A percentile compares a stretch with the other conserved stretches of the same genome.
Evolutionary conservation across 1,140 invertebrate genomes (phyloP).

Genomic region (Manduca sexta): DNA sequence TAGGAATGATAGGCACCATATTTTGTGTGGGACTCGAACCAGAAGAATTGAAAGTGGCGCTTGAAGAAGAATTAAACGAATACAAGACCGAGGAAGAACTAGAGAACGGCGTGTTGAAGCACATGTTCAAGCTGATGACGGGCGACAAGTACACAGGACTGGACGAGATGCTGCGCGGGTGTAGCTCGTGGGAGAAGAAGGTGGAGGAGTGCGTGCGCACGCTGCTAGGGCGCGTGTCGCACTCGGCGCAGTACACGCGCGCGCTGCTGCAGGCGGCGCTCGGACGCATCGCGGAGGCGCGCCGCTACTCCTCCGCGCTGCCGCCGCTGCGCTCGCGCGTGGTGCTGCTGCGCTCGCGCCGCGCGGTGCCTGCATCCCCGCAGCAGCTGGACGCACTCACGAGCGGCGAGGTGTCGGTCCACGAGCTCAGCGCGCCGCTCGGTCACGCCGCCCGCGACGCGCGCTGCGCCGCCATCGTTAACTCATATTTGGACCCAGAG

Average conservation of each 20-base stretch:
- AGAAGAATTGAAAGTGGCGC: constrained; percentile 15
- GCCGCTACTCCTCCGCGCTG: constrained; percentile 11
- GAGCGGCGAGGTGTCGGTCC: constrained; percentile 15
- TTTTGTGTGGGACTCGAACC: constrained; percentile 33
- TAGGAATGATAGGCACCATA: constrained; percentile 35
- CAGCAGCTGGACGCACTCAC: not conserved
- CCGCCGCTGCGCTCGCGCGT: constrained; percentile 30
- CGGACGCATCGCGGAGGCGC: constrained; percentile 20
- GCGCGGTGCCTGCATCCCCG: not conserved
- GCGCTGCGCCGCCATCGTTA: constrained; percentile 37
- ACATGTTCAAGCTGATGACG: constrained; percentile 25
- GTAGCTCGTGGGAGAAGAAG: constrained; percentile 23
- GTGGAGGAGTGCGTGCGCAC: constrained; percentile 15
- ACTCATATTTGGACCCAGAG: constrained; percentile 29
- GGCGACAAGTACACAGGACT: constrained; percentile 1
- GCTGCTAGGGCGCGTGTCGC: constrained; percentile 18
- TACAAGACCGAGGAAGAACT: constrained; percentile 23
- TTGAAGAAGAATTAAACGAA: constrained; percentile 17
- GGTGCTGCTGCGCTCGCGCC: constrained; percentile 14
- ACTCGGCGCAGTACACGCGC: constrained; percentile 28
- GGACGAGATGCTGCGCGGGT: constrained; percentile 3
- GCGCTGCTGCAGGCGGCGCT: constrained; percentile 20
- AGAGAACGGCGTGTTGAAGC: constrained; percentile 21
- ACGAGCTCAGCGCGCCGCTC: constrained; percentile 28
- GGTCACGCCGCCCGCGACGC: constrained; percentile 29